Conservation (phyloP, 2,888 invertebrate genomes). For the Ditylenchus weischeri region DNA sequence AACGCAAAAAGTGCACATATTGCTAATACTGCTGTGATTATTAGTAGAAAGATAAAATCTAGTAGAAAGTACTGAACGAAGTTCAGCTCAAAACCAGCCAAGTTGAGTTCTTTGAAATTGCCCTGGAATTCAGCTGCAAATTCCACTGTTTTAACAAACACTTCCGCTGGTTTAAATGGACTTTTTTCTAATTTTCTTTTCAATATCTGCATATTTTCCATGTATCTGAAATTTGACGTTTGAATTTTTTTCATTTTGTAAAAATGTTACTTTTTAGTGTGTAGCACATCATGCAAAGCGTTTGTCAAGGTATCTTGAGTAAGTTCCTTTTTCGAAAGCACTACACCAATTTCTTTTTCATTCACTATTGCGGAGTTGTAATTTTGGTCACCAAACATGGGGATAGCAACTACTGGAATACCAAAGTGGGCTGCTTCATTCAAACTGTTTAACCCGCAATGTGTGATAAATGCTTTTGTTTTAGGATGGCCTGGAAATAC, state of each 20-base stretch:
- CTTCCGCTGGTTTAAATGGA: slow-evolving; percentile 12
- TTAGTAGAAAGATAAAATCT: not conserved
- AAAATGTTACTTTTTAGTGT: not conserved
- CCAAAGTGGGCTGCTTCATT: slow-evolving; percentile 16
- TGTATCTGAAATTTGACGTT: not conserved
- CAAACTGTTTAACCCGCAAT: slow-evolving; percentile 11
- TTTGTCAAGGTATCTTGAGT: not conserved
- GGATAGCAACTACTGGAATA: slow-evolving; percentile 10
- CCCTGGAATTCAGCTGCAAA: slow-evolving; percentile 26
- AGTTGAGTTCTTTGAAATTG: slow-evolving; percentile 21
- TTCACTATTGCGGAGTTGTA: slow-evolving; percentile 7
- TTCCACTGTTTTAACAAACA: slow-evolving; percentile 14
- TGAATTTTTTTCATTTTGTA: not conserved
- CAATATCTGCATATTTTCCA: not conserved
- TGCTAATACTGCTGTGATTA: too few species aligned
- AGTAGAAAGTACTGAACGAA: slow-evolving; percentile 3
- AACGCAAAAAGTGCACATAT: too few species aligned
- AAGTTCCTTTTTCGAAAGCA: not conserved
- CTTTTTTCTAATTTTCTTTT: slow-evolving; percentile 1
- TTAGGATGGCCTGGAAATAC: not conserved
- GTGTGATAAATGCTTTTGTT: slow-evolving; percentile 8
- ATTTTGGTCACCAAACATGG: slow-evolving; percentile 13
- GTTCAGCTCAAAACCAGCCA: slow-evolving; percentile 13
- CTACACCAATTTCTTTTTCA: slow-evolving; percentile 8
- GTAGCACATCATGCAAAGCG: not conserved